Evolutionary conservation across 2,888 invertebrate species (phyloP).

Genomic region (Aphidoletes aphidimyza): DNA sequence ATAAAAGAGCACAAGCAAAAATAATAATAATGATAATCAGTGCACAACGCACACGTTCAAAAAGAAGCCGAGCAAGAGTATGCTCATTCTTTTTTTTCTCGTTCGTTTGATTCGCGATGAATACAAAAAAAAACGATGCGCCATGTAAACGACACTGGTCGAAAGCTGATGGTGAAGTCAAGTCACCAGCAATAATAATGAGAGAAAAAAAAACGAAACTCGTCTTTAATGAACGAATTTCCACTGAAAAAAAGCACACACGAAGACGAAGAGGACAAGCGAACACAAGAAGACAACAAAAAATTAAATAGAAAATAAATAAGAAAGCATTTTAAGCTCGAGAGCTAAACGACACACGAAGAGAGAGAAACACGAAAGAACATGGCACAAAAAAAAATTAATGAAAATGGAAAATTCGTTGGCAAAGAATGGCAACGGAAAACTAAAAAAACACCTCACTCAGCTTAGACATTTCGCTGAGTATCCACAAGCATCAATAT

Average conservation of each 20-base stretch:
- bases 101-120: background rate
- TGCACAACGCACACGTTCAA: constrained; percentile 15
- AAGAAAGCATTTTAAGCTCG: background rate
- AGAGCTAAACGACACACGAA: background rate
- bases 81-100: background rate
- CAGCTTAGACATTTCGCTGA: background rate
- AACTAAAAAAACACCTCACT: constrained; percentile 39
- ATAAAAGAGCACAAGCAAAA: constrained; percentile 23
- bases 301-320: constrained; percentile 51
- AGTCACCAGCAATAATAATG: background rate
- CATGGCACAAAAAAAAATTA: constrained; percentile 29
- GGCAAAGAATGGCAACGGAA: background rate
- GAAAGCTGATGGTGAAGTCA: constrained; percentile 6
- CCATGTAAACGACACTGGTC: constrained; percentile 46
- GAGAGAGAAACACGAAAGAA: background rate
- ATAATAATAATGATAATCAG: constrained; percentile 51
- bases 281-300: background rate
- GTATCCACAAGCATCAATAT: constrained; percentile 14
- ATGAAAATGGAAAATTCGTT: constrained; percentile 46
- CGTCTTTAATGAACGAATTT: constrained; percentile 28
- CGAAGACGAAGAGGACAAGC: no score
- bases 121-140: constrained; percentile 38
- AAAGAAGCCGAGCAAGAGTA: constrained; percentile 3
- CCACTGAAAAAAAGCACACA: background rate
- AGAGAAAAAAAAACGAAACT: background rate